Evolutionary conservation across 2,113 vertebrate species (phyloP), one percentile per base, ranked within the genome.

Genomic region (Grallaria varia): DNA sequence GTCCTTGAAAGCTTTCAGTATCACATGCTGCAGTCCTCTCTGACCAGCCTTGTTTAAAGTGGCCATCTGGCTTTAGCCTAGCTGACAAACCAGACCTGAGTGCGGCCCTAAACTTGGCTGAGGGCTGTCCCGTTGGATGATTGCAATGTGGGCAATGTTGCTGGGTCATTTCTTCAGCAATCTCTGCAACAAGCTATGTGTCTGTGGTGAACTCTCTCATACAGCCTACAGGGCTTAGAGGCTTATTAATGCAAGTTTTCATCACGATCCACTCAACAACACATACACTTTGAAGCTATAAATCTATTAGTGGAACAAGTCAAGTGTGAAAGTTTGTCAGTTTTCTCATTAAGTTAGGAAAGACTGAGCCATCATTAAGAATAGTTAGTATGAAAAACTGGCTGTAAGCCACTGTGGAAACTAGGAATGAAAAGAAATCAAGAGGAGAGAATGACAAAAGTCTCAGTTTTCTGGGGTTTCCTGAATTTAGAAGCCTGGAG

Each of bases 121-220:
- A 79, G 37, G 8, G 35, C 8, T 72, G 10, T 20, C 16, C 21
- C 44, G 21, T 0, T 37, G 53, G 67, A 44, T 52, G 0, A 0
- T 4, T 49, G 60, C 0, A 2, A 76, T 0, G 0, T 2, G 3
- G 28, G 14, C 33, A 71, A 84, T 0, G 0, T 17, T 63, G 30
- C 28, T 50, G 62, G 66, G 49, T 69, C 37, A 50, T 39, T 90
- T 66, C 90, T 42, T 88, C 75, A 87, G 58, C 71, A 52, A 24
- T 7, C 50, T 77, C 55, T 63, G 23, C 55, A 68, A 16, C 6
- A 40, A 60, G 77, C 52, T 78, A 16, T 7, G 20, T 18, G 27
- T 39, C 69, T 42, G 20, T 58, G 33, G 55, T 35, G 6, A 89
- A 59, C 60, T 49, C 55, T 67, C 40, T 73, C 81, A 55, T 30